phyloP scores from a whole-genome alignment of 2,797 vertebrate genomes.

The Discoglossus pictus region DNA sequence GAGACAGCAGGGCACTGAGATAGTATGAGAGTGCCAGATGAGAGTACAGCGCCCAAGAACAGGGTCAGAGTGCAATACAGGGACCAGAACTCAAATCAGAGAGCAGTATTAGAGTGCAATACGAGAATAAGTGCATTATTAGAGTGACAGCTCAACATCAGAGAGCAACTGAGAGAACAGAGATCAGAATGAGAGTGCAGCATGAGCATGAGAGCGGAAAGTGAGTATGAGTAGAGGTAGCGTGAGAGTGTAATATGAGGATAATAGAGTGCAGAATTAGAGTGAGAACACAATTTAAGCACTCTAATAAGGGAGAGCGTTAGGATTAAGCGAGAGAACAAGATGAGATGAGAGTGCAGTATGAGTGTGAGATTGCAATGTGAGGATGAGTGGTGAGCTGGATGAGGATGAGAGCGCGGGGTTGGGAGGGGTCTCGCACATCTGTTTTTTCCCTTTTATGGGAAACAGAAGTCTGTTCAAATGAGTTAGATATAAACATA shows the following conservation, averaged over 20 bases:
- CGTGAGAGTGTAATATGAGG: neutral
- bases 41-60: neutral
- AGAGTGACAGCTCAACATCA: no score
- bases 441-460: slow-evolving; percentile 31
- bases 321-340: neutral
- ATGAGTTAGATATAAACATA: slow-evolving; percentile 29
- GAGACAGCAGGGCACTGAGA: neutral
- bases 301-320: neutral
- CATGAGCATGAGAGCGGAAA: neutral
- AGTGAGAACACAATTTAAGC: neutral
- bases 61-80: neutral
- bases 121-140: neutral
- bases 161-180: no score
- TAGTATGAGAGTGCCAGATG: neutral
- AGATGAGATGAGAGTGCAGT: neutral
- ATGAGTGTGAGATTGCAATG: neutral
- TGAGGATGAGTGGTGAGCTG: neutral
- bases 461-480: slow-evolving; percentile 34
- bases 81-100: no score
- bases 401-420: slow-evolving; percentile 5
- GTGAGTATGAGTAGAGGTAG: neutral
- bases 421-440: slow-evolving; percentile 7
- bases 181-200: no score
- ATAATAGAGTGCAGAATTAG: neutral
- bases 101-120: neutral